Conservation (phyloP, 2,888 invertebrate genomes). For the Parnassius smintheus region DNA sequence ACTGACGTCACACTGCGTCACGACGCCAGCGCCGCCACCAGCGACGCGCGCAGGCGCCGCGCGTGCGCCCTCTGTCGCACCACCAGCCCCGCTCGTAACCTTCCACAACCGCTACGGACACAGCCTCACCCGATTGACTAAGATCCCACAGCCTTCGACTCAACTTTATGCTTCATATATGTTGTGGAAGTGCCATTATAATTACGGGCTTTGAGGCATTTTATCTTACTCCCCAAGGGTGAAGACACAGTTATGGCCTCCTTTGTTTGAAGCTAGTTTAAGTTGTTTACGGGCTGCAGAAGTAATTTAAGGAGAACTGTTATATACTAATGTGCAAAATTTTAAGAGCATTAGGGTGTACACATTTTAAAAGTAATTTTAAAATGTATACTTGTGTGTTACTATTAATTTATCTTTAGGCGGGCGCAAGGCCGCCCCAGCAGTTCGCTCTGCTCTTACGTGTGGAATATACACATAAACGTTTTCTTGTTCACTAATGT, state of each 20-base stretch:
- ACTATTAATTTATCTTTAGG: conserved; percentile 36
- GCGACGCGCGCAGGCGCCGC: conserved; percentile 58
- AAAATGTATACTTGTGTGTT: no score
- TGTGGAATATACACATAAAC: conserved; percentile 45
- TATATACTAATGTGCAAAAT: conserved; percentile 27
- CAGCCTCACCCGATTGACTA: conserved; percentile 61
- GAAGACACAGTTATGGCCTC: no score
- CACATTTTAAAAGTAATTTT: conserved; percentile 47
- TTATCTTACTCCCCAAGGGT: no score
- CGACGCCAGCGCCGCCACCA: conserved; percentile 77
- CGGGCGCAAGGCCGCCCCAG: conserved; percentile 50
- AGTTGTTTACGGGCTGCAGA: no score
- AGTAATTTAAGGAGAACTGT: conserved; percentile 24
- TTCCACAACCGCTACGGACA: conserved; percentile 71
- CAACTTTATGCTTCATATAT: no score
- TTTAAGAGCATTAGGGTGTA: conserved; percentile 25
- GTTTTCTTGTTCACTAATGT: conserved; percentile 20
- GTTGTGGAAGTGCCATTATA: no score
- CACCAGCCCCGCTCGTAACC: conserved; percentile 62
- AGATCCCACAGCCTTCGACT: conserved; percentile 28
- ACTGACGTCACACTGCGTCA: conserved; percentile 87
- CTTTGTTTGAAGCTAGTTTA: no score
- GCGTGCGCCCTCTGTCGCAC: conserved; percentile 68
- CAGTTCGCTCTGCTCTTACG: conserved; percentile 43
- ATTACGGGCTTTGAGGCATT: no score